These are phyloP conservation scores for Drosophila orosa DNA, from an alignment of 1,140 invertebrate genomes.

Conservation along the genomic window DNA sequence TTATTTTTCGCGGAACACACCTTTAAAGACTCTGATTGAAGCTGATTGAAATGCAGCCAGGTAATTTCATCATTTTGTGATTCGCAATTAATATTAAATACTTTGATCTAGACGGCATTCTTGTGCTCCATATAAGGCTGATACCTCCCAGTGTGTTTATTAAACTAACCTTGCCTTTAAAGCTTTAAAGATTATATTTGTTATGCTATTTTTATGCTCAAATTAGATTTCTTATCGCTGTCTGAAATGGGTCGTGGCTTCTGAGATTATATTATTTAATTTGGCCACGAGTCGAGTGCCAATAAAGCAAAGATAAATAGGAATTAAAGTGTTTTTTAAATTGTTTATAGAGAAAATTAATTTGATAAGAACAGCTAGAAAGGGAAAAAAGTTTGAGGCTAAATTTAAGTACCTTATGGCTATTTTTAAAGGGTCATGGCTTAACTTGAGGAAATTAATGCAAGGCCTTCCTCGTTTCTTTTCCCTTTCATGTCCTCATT, in stretches of 20 bases:
- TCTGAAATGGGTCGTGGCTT: conserved; percentile 4
- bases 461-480: no score
- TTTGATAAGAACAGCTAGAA: neutral
- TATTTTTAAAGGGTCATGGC: no score
- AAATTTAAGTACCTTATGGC: neutral
- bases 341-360: neutral
- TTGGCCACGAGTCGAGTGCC: neutral
- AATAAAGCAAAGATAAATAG: neutral
- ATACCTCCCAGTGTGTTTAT: neutral
- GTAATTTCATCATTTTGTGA: conserved; percentile 70
- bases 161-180: neutral
- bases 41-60: conserved; percentile 63
- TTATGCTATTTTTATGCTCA: neutral
- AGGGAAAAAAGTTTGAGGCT: neutral
- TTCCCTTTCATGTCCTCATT: neutral
- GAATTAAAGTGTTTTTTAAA: neutral
- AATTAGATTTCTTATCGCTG: conserved; percentile 14
- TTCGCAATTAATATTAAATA: conserved; percentile 55
- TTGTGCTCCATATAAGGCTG: conserved; percentile 25
- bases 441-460: neutral
- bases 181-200: neutral
- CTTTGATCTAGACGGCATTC: conserved; percentile 52
- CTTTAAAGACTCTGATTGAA: conserved; percentile 12
- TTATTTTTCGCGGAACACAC: conserved; percentile 31
- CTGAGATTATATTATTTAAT: neutral